Conservation (phyloP, 2,797 vertebrate species). For the Muscicapa comitata region DNA sequence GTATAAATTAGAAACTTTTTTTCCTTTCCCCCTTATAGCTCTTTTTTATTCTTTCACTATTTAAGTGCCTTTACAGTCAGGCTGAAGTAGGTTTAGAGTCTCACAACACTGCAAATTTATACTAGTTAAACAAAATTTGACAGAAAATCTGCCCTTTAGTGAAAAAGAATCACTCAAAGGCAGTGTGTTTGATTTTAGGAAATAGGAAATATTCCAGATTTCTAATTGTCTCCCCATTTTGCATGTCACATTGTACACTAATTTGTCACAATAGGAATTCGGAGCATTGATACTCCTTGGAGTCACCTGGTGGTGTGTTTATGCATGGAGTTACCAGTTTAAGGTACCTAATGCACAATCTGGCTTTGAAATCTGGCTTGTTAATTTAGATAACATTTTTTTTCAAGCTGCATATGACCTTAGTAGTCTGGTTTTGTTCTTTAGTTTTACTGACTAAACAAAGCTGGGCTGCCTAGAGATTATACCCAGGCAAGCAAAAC, state of each 20-base stretch:
- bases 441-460: constrained; percentile 40
- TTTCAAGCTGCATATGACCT: neutral
- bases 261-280: neutral
- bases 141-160: neutral
- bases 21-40: neutral
- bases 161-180: neutral
- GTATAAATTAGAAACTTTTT: neutral
- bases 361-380: neutral
- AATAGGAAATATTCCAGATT: neutral
- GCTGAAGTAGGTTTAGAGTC: neutral
- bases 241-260: neutral
- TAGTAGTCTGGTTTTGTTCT: constrained; percentile 19
- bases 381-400: neutral
- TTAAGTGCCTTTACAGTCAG: neutral
- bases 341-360: neutral
- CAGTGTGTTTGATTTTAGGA: neutral
- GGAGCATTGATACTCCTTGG: neutral
- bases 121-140: neutral
- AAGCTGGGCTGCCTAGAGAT: neutral
- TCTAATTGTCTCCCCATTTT: neutral
- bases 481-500: constrained; percentile 46
- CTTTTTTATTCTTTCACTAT: neutral
- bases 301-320: neutral
- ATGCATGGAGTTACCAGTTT: neutral
- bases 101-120: neutral